phyloP scores from a whole-genome alignment of 92 coral and sea anemone genomes.

The Pocillopora grandis region DNA sequence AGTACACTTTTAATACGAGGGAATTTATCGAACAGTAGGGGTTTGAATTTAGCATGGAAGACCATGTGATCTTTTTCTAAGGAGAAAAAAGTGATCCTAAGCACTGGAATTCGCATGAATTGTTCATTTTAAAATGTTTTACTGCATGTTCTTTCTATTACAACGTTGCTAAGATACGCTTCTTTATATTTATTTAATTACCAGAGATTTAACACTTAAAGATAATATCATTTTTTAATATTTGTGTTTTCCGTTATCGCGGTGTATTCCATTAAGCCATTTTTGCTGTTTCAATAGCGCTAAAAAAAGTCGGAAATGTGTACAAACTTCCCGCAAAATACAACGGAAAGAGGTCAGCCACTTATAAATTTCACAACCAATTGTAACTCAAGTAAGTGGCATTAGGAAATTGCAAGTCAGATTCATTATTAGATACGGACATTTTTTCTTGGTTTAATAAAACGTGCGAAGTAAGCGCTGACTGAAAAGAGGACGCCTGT shows the following conservation, averaged over 20 bases:
- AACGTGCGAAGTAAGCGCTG: neutral
- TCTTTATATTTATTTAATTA: neutral
- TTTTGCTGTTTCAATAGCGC: neutral
- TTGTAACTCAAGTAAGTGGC: neutral
- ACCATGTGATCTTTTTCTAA: too few species aligned
- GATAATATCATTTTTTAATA: neutral
- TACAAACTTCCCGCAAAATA: neutral
- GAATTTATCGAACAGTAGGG: too few species aligned
- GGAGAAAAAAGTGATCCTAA: neutral
- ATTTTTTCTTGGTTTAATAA: conserved; percentile 3
- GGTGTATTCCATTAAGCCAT: neutral
- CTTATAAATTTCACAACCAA: neutral
- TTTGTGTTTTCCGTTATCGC: neutral
- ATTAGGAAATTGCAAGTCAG: neutral
- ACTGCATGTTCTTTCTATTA: neutral
- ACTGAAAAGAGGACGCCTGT: conserved; percentile 10
- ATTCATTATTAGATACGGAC: neutral
- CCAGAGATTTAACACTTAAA: neutral
- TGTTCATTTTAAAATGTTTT: neutral
- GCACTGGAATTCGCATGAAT: neutral
- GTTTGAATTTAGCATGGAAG: too few species aligned
- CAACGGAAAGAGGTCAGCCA: conserved; percentile 12
- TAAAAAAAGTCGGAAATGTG: conserved; percentile 3
- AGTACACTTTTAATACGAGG: too few species aligned
- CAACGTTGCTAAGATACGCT: conserved; percentile 16